Base-by-base conservation (phyloP, 2,888 invertebrate species). In the Sisyra terminalis region DNA sequence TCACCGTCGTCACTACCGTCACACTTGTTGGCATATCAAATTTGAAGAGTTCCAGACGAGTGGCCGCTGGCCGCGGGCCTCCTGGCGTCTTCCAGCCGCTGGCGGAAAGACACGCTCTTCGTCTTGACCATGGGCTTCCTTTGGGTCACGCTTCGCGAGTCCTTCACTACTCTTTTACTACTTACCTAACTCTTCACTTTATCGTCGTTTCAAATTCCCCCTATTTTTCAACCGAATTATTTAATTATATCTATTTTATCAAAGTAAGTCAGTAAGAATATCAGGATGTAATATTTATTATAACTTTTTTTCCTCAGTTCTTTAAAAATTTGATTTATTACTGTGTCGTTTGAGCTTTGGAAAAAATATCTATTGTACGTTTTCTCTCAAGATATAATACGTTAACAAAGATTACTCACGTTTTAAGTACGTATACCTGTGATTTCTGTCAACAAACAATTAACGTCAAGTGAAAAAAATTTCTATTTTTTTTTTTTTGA, bases 211-310 rank as follows among this genome's bases (percentile, higher is more conserved):
- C 24, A 24, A 24, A 7, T 24, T 24, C 24, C 24, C 24, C 24
- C 24, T 24, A 24, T 24, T 24, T 24, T 24, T 24, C 24, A 11
- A 17, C 14, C 38, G 24, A 30, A 38, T 13, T 43, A 13, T 32
- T 13, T 43, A 13, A 15, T 15, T 39, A 15, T 40, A 11, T 38
- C 24, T 24, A n/a, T 13, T 24, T 14, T 30, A 41, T 10, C 2
- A 41, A 14, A 8, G 14, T 32, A 11, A 11, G 16, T 2, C 39
- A 42, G 11, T 16, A 42, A 43, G 16, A 39, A 40, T 42, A 17
- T 15, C 15, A 10, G 14, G 39, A 16, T 13, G 29, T 4, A 29
- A n/a, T 17, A 44, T 17, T 16, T 44, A 34, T 34, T n/a, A 17
- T 11, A 32, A 14, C 14, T 32, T 32, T 32, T 32, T 32, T 29